Evolutionary conservation across 2,888 invertebrate genomes (phyloP).

Genomic region (Rotaria socialis): DNA sequence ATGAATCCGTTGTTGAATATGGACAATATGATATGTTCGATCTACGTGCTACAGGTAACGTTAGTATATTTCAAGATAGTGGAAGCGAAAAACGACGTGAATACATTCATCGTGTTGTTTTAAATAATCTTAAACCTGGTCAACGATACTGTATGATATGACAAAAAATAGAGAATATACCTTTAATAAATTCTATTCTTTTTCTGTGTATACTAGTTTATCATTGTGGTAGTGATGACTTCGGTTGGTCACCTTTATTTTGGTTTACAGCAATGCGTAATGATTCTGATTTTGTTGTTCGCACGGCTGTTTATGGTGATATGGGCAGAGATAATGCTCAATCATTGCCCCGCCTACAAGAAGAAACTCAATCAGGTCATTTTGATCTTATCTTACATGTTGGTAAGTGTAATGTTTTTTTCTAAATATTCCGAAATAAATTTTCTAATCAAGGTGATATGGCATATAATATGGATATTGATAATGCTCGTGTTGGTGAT

Average conservation of each 20-base stretch:
- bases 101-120: conserved; percentile 48
- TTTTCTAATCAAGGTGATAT: conserved; percentile 50
- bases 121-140: conserved; percentile 39
- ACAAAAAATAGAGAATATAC: not conserved
- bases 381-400: conserved; percentile 48
- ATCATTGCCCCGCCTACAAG: conserved; percentile 38
- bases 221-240: conserved; percentile 56
- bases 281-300: conserved; percentile 70
- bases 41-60: conserved; percentile 44
- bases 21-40: conserved; percentile 47
- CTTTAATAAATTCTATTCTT: not conserved
- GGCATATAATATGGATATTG: conserved; percentile 56
- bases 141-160: not conserved
- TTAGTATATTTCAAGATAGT: conserved; percentile 48
- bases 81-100: conserved; percentile 47
- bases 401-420: conserved; percentile 47
- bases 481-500: conserved; percentile 77
- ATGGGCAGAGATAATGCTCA: conserved; percentile 72
- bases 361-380: conserved; percentile 42
- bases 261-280: conserved; percentile 71
- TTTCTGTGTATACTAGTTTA: conserved; percentile 49
- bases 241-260: conserved; percentile 76
- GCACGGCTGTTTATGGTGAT: conserved; percentile 52
- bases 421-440: too few relatives aligned
- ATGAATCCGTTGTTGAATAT: conserved; percentile 50